Conservation (phyloP, 2,113 vertebrate genomes). For the Elachura formosa region DNA sequence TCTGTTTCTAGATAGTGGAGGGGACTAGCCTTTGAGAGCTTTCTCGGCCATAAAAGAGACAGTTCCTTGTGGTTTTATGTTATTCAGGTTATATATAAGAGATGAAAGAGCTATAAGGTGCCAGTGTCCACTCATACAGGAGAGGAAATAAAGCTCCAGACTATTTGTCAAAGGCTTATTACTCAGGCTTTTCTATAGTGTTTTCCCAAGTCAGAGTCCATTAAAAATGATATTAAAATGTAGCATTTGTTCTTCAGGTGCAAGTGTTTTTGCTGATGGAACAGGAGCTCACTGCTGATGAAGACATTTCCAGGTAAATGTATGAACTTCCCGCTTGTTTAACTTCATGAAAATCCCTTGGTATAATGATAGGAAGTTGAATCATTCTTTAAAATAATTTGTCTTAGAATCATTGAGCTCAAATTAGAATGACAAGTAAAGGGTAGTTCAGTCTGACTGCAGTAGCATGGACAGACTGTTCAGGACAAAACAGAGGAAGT, state of each 20-base stretch:
- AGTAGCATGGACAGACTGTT: neutral
- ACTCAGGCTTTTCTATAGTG: neutral
- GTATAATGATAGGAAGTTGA: neutral
- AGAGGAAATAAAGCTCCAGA: neutral
- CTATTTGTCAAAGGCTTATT: neutral
- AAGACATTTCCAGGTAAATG: slow-evolving; percentile 93
- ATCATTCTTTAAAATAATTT: neutral
- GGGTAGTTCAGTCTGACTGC: neutral
- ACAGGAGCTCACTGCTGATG: slow-evolving; percentile 91
- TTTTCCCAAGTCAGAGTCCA: neutral
- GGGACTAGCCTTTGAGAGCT: neutral
- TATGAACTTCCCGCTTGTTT: neutral
- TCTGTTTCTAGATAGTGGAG: neutral
- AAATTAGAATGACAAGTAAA: neutral
- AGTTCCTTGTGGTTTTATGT: neutral
- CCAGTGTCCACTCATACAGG: neutral
- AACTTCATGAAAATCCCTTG: neutral
- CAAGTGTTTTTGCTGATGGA: slow-evolving; percentile 90
- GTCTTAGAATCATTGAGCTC: neutral
- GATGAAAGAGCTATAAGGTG: neutral
- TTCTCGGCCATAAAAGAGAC: neutral
- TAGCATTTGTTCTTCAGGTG: slow-evolving; percentile 70
- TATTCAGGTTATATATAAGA: neutral
- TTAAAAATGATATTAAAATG: neutral
- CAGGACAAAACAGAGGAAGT: neutral